Percentiles rank a stretch among this genome's conserved stretches.
phyloP scores from a whole-genome alignment of 2,888 invertebrate species.

The Leptarthrus brevirostris region DNA sequence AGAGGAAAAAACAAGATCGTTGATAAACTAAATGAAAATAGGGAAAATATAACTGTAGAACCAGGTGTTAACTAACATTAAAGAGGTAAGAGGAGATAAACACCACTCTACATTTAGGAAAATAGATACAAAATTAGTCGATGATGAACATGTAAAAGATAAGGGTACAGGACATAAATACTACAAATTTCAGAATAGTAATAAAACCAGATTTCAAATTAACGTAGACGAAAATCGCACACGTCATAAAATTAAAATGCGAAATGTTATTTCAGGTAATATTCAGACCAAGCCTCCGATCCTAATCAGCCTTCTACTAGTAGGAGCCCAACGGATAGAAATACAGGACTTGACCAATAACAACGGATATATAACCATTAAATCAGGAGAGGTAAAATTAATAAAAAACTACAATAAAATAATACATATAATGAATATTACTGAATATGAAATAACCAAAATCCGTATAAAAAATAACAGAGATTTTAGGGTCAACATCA shows the following conservation, averaged over 20 bases:
- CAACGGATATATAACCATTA: conserved; percentile 5
- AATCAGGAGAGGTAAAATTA: too few species aligned
- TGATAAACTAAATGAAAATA: too few species aligned
- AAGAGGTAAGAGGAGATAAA: not conserved
- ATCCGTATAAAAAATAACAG: not conserved
- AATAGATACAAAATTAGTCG: not conserved
- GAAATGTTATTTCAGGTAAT: too few species aligned
- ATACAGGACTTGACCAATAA: too few species aligned
- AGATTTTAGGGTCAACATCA: not conserved
- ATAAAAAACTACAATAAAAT: not conserved
- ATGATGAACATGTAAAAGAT: not conserved
- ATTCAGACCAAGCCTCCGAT: not conserved
- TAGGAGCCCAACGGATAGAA: not conserved
- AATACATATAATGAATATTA: too few species aligned
- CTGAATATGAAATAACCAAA: not conserved
- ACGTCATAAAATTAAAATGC: too few species aligned
- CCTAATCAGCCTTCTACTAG: not conserved
- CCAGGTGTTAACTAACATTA: conserved; percentile 10
- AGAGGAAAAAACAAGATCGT: too few species aligned
- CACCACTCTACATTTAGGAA: conserved; percentile 4
- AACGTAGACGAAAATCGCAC: too few species aligned
- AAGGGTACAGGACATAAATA: not conserved
- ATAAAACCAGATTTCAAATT: not conserved
- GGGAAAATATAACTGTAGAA: not conserved
- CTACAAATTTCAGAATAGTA: not conserved